These are phyloP conservation scores for Oreochromis niloticus DNA, from an alignment of 2,113 vertebrate genomes.

Conservation along the genomic window DNA sequence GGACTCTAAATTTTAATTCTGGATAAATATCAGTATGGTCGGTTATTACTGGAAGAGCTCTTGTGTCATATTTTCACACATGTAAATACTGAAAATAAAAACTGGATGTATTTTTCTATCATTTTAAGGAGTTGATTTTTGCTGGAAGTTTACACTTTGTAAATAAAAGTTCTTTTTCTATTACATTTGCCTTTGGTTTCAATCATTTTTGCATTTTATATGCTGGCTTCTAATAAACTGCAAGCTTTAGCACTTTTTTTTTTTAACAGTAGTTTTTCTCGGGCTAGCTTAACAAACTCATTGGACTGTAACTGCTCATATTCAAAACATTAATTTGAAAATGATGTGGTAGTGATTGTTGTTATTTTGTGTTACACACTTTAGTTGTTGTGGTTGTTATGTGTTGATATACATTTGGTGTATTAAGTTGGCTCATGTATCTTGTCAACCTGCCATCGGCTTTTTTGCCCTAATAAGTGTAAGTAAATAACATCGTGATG, in stretches of 20 bases:
- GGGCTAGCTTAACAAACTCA: neutral
- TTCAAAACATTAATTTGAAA: neutral
- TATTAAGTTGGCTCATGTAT: neutral
- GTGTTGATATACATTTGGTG: neutral
- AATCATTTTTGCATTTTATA: neutral
- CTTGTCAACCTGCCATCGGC: neutral
- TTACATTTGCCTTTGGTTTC: neutral
- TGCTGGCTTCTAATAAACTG: neutral
- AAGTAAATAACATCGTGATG: neutral
- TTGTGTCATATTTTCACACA: neutral
- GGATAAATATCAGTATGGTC: neutral
- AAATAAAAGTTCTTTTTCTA: constrained; percentile 30
- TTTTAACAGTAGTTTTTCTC: neutral
- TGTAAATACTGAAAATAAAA: neutral
- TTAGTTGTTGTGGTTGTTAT: neutral
- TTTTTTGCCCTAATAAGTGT: neutral
- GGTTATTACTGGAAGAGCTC: neutral
- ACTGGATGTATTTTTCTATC: neutral
- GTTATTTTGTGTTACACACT: neutral
- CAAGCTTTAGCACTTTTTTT: neutral
- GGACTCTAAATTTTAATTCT: neutral
- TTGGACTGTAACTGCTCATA: neutral
- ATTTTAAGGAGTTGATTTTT: neutral
- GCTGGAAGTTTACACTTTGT: neutral
- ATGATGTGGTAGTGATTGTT: neutral